Evolutionary conservation across 2,113 vertebrate genomes (phyloP).

Genomic region (Climacteris rufus): DNA sequence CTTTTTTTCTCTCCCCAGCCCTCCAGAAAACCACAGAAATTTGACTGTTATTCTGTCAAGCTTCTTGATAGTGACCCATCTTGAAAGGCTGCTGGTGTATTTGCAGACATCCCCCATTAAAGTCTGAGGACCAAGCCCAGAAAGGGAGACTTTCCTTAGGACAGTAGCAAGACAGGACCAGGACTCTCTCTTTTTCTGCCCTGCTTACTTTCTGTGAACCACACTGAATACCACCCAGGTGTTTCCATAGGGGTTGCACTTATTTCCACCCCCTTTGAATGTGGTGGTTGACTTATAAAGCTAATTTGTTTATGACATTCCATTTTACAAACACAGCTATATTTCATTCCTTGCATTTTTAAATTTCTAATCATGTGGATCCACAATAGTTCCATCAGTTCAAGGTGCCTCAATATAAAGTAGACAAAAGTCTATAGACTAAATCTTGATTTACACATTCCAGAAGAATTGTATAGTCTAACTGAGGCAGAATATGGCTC

Average conservation of each 20-base stretch:
- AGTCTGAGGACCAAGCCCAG: background rate
- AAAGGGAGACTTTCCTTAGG: background rate
- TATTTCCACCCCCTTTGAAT: background rate
- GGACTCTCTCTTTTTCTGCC: background rate
- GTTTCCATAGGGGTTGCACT: background rate
- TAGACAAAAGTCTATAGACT: background rate
- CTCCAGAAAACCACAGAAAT: background rate
- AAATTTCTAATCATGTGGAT: background rate
- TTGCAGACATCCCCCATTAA: background rate
- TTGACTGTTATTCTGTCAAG: background rate
- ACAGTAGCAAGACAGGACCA: background rate
- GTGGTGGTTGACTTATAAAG: background rate
- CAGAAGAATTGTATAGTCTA: background rate
- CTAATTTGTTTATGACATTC: background rate
- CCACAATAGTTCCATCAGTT: background rate
- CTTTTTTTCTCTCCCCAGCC: fast-evolving
- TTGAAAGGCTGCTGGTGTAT: background rate
- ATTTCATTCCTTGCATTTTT: background rate
- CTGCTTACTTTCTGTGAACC: background rate
- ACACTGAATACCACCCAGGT: background rate
- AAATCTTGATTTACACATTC: background rate
- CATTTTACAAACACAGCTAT: background rate
- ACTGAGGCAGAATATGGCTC: background rate
- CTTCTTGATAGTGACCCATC: background rate
- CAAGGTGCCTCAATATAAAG: background rate